A percentile compares a stretch with the other conserved stretches of the same genome.
Evolutionary conservation across 35 echinoderm and acorn worm genomes (phyloP).

Genomic region (Amphiura filiformis): DNA sequence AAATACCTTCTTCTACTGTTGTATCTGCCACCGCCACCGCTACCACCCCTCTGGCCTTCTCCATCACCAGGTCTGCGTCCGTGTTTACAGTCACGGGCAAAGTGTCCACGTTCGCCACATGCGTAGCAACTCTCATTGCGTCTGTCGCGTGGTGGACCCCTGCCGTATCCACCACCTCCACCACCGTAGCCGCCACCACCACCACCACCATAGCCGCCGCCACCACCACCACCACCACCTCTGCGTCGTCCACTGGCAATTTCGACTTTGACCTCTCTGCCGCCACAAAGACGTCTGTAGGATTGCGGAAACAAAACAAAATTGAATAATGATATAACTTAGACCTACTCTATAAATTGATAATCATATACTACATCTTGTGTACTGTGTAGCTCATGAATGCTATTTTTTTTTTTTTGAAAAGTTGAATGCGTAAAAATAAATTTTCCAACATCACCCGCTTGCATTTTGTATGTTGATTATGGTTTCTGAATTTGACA

Average conservation of each 20-base stretch:
- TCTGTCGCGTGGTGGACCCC: neutral
- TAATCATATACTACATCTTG: too few species aligned
- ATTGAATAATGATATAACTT: too few species aligned
- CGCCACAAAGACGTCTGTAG: too few species aligned
- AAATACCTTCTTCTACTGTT: neutral
- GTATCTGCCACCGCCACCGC: neutral
- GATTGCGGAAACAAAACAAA: too few species aligned
- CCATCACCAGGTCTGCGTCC: neutral
- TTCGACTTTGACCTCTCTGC: neutral
- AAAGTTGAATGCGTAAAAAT: too few species aligned
- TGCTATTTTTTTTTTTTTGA: too few species aligned
- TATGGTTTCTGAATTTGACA: too few species aligned
- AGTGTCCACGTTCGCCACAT: conserved; percentile 25
- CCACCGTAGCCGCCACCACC: conserved; percentile 14
- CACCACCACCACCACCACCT: neutral
- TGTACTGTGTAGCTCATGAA: too few species aligned
- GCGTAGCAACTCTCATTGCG: conserved; percentile 26
- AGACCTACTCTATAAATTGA: too few species aligned
- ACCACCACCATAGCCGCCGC: too few species aligned
- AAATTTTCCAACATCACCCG: too few species aligned
- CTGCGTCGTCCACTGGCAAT: neutral
- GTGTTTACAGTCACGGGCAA: conserved; percentile 31
- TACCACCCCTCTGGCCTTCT: neutral
- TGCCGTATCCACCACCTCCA: neutral
- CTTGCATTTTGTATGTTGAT: too few species aligned